These are phyloP conservation scores for Chunga burmeisteri DNA, from an alignment of 2,113 vertebrate species.

Conservation along the genomic window DNA sequence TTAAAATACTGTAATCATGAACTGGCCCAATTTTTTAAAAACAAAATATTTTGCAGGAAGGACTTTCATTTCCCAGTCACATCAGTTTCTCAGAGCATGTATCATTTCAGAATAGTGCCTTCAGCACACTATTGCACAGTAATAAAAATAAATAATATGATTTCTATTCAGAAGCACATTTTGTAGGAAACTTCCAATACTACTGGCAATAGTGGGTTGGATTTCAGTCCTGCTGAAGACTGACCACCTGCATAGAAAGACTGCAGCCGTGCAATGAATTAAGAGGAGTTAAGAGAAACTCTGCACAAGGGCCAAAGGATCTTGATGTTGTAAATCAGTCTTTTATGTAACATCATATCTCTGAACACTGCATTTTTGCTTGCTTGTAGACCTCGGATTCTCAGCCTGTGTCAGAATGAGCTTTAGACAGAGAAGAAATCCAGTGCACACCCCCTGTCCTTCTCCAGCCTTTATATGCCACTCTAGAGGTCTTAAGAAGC, in stretches of 20 bases:
- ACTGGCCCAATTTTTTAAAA: neutral
- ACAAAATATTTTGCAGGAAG: neutral
- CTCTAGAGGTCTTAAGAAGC: neutral
- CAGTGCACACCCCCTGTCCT: neutral
- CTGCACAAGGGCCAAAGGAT: neutral
- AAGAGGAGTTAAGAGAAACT: neutral
- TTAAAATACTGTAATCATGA: neutral
- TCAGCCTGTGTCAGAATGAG: neutral
- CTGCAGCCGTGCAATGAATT: accelerated
- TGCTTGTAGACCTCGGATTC: neutral
- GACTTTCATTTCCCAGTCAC: neutral
- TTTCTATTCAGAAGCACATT: neutral
- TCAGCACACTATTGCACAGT: neutral
- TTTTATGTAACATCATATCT: neutral
- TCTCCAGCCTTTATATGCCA: neutral
- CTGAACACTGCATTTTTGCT: neutral
- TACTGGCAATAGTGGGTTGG: neutral
- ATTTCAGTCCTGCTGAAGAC: neutral
- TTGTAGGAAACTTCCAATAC: neutral
- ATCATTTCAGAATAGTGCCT: neutral
- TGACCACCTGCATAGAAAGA: neutral
- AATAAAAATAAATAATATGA: neutral
- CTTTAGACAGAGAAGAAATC: neutral
- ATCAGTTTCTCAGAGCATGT: neutral
- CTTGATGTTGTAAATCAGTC: neutral